phyloP scores from a whole-genome alignment of 2,888 invertebrate species.

The Eustalomyia histrio region DNA sequence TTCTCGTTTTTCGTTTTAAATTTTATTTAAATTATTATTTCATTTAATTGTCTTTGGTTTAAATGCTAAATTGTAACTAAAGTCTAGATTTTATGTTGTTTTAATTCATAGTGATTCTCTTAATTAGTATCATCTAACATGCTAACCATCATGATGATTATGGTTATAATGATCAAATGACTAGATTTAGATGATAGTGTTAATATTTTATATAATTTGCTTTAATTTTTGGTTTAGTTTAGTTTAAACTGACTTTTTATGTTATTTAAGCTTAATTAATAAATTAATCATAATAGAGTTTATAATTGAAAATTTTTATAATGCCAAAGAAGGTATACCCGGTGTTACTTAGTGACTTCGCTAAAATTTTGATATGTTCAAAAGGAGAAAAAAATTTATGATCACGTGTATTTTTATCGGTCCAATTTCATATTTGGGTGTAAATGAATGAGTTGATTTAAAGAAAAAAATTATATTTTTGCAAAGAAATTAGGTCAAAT shows the following conservation, averaged over 20 bases:
- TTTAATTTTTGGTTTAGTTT: neutral
- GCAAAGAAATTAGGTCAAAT: too few species aligned
- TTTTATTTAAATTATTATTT: conserved; percentile 4
- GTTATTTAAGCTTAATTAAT: conserved; percentile 18
- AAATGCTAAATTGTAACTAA: conserved; percentile 59
- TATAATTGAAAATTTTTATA: too few species aligned
- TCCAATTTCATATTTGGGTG: too few species aligned
- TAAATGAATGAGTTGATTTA: too few species aligned
- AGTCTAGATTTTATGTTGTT: conserved; percentile 30
- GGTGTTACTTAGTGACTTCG: too few species aligned
- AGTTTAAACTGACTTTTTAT: conserved; percentile 8
- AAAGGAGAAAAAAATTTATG: too few species aligned
- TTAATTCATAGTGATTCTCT: conserved; percentile 23
- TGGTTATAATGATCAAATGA: conserved; percentile 9
- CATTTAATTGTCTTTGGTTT: conserved; percentile 48
- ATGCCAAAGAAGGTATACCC: too few species aligned
- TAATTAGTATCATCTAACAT: conserved; percentile 41
- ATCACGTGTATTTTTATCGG: too few species aligned
- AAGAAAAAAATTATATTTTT: too few species aligned
- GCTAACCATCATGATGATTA: conserved; percentile 4
- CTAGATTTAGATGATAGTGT: neutral
- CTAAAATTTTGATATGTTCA: too few species aligned
- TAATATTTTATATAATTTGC: neutral
- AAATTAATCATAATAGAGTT: neutral
- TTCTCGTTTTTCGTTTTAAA: neutral